Conservation (phyloP, 1,140 invertebrate genomes). For the Conopomorpha cramerella region DNA sequence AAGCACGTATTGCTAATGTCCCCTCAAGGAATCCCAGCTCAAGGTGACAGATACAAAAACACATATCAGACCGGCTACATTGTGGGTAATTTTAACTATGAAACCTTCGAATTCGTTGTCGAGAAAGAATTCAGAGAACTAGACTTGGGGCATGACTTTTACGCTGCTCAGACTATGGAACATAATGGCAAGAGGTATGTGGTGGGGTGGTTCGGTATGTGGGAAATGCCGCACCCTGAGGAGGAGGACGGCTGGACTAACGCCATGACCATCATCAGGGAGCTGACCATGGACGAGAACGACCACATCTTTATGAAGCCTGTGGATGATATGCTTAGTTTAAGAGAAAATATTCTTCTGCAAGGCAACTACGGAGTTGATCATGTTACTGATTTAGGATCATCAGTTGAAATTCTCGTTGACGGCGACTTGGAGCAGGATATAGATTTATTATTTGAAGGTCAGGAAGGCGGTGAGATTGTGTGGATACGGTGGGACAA, state of each 20-base stretch:
- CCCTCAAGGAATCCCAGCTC: constrained; percentile 34
- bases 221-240: constrained; percentile 38
- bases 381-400: constrained; percentile 15
- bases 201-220: constrained; percentile 48
- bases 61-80: constrained; percentile 43
- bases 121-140: constrained; percentile 42
- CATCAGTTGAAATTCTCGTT: constrained; percentile 31
- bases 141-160: constrained; percentile 50
- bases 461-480: constrained; percentile 24
- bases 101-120: constrained; percentile 29
- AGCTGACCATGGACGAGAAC: constrained; percentile 22
- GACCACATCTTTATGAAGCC: constrained; percentile 33
- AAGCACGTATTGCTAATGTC: constrained; percentile 44
- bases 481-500: constrained; percentile 29
- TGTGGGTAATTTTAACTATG: constrained; percentile 40
- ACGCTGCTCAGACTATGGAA: constrained; percentile 43
- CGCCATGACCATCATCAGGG: constrained; percentile 37
- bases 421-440: constrained; percentile 19
- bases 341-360: constrained; percentile 17
- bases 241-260: constrained; percentile 45
- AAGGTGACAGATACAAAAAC: constrained; percentile 50
- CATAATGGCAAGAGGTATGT: constrained; percentile 35
- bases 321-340: constrained; percentile 16
- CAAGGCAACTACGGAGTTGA: constrained; percentile 13
- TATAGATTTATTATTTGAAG: constrained; percentile 26